A percentile compares a stretch with the other conserved stretches of the same genome.
phyloP scores from a whole-genome alignment of 2,888 invertebrate species.

The Rugalucina vietnamica region DNA sequence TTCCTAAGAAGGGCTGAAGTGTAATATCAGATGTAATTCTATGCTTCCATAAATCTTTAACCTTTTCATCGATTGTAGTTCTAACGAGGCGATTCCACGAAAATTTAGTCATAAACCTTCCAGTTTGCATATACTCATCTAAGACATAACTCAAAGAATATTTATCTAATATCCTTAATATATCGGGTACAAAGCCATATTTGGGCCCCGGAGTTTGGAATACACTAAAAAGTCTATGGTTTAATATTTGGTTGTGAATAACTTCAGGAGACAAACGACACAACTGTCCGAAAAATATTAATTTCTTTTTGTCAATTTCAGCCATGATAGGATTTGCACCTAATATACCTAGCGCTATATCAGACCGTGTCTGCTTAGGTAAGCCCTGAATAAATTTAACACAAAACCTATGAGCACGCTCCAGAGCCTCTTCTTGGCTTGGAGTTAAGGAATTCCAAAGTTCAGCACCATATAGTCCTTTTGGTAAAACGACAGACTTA shows the following conservation, averaged over 20 bases:
- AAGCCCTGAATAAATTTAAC: not conserved
- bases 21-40: not conserved
- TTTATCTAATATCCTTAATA: not conserved
- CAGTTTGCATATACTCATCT: not conserved
- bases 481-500: not conserved
- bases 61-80: not conserved
- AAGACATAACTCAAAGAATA: not conserved
- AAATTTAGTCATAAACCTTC: not conserved
- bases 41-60: not conserved
- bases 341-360: not conserved
- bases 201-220: not conserved
- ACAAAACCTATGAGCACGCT: not conserved
- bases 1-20: not conserved
- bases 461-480: not conserved
- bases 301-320: not conserved
- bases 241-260: not conserved
- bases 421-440: not conserved
- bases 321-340: not conserved
- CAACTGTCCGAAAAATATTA: not conserved
- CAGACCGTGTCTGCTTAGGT: not conserved
- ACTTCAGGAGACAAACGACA: not conserved
- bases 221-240: not conserved
- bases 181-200: not conserved
- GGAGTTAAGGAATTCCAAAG: not conserved
- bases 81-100: not conserved